Percentiles rank a stretch among this genome's conserved stretches.
phyloP scores from a whole-genome alignment of 2,888 invertebrate species.

The Aporophyla lueneburgensis region DNA sequence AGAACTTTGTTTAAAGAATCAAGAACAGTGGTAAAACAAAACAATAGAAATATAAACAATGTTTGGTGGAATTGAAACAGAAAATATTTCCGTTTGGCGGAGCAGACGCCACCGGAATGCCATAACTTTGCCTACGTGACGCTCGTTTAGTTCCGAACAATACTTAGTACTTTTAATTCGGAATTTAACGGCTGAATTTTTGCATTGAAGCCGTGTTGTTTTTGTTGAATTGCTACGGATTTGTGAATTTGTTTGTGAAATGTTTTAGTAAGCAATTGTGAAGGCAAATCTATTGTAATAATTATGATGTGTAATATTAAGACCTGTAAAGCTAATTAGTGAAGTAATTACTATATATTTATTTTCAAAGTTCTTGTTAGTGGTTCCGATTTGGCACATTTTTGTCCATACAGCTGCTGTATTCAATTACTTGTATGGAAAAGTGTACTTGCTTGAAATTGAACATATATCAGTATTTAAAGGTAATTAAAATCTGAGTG shows the following conservation, averaged over 20 bases:
- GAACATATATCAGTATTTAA: too few relatives aligned
- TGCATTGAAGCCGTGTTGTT: not conserved
- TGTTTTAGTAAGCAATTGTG: not conserved
- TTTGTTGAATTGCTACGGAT: not conserved
- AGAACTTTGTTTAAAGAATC: conserved; percentile 53
- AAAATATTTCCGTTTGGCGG: conserved; percentile 45
- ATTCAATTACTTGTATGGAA: too few relatives aligned
- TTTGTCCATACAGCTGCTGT: too few relatives aligned
- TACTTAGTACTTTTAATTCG: conserved; percentile 45
- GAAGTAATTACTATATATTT: too few relatives aligned
- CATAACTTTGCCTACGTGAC: conserved; percentile 51
- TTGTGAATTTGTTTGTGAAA: not conserved
- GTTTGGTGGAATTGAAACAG: conserved; percentile 52
- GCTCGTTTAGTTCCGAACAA: conserved; percentile 45
- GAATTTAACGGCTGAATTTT: conserved; percentile 38
- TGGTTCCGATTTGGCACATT: too few relatives aligned
- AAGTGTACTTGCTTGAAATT: too few relatives aligned
- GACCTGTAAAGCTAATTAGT: too few relatives aligned
- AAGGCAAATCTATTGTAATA: too few relatives aligned
- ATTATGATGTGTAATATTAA: too few relatives aligned
- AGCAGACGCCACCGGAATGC: conserved; percentile 41
- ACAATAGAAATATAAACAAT: conserved; percentile 55
- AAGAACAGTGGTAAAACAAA: conserved; percentile 50
- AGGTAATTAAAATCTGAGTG: too few relatives aligned
- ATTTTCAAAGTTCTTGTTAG: too few relatives aligned